A percentile compares a stretch with the other conserved stretches of the same genome.
Conservation (phyloP, 2,113 vertebrate species). For the Circaetus cinerascens region DNA sequence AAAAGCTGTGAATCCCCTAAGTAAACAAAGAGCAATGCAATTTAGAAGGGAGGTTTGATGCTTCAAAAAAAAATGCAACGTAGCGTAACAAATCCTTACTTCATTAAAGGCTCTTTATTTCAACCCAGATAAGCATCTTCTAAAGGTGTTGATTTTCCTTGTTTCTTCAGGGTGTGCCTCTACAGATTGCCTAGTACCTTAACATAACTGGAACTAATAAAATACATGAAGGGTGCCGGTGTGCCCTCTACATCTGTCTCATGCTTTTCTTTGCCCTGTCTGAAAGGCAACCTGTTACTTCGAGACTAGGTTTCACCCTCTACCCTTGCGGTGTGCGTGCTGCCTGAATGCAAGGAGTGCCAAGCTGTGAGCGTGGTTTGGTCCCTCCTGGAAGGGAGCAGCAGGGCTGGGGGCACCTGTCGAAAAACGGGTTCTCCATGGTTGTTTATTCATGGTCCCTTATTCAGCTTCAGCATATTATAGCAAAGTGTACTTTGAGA, state of each 20-base stretch:
- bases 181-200: not conserved
- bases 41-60: not conserved
- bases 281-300: not conserved
- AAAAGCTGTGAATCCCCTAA: not conserved
- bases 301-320: not conserved
- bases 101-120: not conserved
- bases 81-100: not conserved
- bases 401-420: not conserved
- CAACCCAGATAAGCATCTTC: not conserved
- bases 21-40: not conserved
- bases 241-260: not conserved
- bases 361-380: fast-evolving
- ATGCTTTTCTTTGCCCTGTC: not conserved
- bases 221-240: not conserved
- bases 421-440: fast-evolving
- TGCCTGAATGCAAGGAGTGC: not conserved
- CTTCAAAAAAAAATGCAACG: not conserved
- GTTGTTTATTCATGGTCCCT: not conserved
- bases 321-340: not conserved
- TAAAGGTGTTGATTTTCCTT: not conserved
- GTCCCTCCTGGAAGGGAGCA: not conserved
- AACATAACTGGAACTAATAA: not conserved
- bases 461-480: not conserved
- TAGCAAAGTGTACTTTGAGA: not conserved
- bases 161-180: not conserved